Conservation (phyloP, 2,888 invertebrate genomes). For the Agriopis aurantiaria region DNA sequence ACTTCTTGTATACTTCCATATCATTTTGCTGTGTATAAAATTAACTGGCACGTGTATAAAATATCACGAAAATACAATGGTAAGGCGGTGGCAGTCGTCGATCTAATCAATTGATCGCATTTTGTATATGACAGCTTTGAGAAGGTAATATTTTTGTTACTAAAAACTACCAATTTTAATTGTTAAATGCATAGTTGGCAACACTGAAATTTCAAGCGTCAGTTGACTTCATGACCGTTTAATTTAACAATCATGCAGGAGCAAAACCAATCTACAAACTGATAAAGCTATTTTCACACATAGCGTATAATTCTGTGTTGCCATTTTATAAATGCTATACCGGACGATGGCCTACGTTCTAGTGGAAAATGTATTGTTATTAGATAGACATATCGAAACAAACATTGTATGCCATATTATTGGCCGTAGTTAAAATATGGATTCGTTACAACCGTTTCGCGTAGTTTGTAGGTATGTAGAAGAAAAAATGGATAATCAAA, state of each 20-base stretch:
- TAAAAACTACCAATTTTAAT: slow-evolving; percentile 29
- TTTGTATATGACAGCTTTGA: slow-evolving; percentile 51
- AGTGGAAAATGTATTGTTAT: slow-evolving; percentile 73
- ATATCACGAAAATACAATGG: slow-evolving; percentile 66
- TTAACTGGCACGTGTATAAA: slow-evolving; percentile 71
- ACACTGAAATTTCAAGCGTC: slow-evolving; percentile 38
- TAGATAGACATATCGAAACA: slow-evolving; percentile 68
- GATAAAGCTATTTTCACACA: slow-evolving; percentile 69
- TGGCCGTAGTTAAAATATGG: slow-evolving; percentile 75
- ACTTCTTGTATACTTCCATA: slow-evolving; percentile 85
- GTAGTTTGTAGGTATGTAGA: slow-evolving; percentile 79
- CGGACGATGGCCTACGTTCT: slow-evolving; percentile 71
- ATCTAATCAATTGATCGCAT: slow-evolving; percentile 48
- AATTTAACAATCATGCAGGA: slow-evolving; percentile 44
- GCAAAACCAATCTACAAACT: slow-evolving; percentile 28
- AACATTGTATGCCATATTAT: slow-evolving; percentile 66
- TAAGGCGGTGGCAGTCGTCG: slow-evolving; percentile 46
- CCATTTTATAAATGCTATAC: slow-evolving; percentile 48
- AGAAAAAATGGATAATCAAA: slow-evolving; percentile 64
- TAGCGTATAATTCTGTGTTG: slow-evolving; percentile 64
- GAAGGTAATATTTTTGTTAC: slow-evolving; percentile 51
- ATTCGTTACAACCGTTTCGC: slow-evolving; percentile 78
- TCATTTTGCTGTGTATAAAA: slow-evolving; percentile 80
- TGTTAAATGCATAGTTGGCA: slow-evolving; percentile 30
- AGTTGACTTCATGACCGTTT: slow-evolving; percentile 53